Conservation (phyloP, 2,113 vertebrate genomes). For the Pholis gunnellus region DNA sequence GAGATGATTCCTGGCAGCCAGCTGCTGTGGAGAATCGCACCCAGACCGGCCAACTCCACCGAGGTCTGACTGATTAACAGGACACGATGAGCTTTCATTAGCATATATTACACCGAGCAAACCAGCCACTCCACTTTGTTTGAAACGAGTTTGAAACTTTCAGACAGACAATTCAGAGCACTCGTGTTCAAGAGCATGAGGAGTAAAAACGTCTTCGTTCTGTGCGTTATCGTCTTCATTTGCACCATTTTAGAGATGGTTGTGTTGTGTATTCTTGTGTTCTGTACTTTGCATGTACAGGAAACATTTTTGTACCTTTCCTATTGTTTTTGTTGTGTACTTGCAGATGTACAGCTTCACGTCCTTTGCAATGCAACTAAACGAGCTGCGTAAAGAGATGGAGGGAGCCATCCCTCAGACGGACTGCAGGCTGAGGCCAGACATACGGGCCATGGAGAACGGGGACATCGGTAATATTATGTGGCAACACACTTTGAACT, state of each 20-base stretch:
- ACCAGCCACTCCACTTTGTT: background rate
- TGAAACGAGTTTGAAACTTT: too few relatives aligned
- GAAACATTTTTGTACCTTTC: background rate
- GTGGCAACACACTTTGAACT: too few relatives aligned
- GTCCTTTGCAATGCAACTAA: conserved; percentile 95
- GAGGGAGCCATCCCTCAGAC: conserved; percentile 92
- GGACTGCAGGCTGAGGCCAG: conserved; percentile 94
- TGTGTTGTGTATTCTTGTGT: background rate
- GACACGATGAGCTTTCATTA: background rate
- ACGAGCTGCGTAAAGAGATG: conserved; percentile 93
- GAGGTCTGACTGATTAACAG: conserved; percentile 84
- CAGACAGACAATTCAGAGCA: background rate
- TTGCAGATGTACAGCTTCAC: conserved; percentile 98
- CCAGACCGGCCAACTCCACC: conserved; percentile 91
- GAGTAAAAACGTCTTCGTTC: background rate
- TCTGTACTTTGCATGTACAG: background rate
- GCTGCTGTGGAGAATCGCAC: conserved; percentile 93
- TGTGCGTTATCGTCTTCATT: background rate
- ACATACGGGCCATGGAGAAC: conserved; percentile 98
- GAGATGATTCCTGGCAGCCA: conserved; percentile 92
- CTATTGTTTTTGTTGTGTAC: background rate
- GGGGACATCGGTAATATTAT: conserved; percentile 92
- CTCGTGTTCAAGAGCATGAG: background rate
- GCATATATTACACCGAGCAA: too few relatives aligned
- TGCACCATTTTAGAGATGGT: background rate